Conservation (phyloP, 2,113 vertebrate species). For the Campylomormyrus numenius region DNA sequence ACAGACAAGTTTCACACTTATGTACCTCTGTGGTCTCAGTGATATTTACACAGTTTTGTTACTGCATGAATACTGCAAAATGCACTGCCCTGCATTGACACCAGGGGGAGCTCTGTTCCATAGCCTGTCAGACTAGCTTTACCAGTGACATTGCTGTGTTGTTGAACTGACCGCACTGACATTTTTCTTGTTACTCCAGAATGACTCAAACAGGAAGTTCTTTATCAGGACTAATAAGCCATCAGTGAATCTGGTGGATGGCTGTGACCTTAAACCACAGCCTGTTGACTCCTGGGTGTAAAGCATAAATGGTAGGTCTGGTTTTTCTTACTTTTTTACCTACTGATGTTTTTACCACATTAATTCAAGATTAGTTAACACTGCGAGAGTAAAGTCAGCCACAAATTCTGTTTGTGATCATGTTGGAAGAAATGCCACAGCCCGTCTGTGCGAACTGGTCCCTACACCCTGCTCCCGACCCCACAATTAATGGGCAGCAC, state of each 20-base stretch:
- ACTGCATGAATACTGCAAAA: neutral
- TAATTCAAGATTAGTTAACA: neutral
- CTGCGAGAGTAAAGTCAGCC: neutral
- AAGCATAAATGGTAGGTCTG: slow-evolving; percentile 19
- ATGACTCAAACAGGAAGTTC: slow-evolving; percentile 59
- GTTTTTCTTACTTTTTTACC: neutral
- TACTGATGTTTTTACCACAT: neutral
- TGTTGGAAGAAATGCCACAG: neutral
- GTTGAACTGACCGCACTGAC: neutral
- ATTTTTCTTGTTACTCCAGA: slow-evolving; percentile 38
- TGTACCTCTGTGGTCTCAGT: neutral
- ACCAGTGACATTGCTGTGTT: neutral
- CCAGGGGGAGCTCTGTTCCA: neutral
- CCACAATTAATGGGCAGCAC: neutral
- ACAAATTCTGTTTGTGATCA: neutral
- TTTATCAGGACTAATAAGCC: slow-evolving; percentile 66
- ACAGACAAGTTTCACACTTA: neutral
- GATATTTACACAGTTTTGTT: neutral
- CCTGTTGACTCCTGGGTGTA: slow-evolving; percentile 70
- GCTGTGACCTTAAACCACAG: slow-evolving; percentile 60
- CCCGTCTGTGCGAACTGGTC: neutral
- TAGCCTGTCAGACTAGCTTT: neutral
- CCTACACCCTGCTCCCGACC: neutral
- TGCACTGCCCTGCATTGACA: neutral
- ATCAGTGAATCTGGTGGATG: slow-evolving; percentile 60